phyloP scores from a whole-genome alignment of 30 jellyfish, hydroid and myxozoan genomes.

The Aurelia sp. region DNA sequence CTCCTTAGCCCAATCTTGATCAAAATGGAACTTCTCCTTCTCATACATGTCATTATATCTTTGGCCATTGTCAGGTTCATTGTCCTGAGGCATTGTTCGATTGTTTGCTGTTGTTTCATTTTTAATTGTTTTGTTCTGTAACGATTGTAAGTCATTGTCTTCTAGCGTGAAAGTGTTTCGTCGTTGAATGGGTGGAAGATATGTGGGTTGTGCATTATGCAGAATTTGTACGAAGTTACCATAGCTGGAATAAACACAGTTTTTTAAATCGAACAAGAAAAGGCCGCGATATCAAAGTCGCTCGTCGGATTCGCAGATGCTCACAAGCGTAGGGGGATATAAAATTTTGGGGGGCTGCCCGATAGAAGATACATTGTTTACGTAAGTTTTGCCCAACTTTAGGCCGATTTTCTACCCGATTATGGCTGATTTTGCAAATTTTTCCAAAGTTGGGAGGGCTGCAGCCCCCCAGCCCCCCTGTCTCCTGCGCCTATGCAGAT shows the following conservation, averaged over 20 bases:
- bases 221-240: slow-evolving; percentile 1
- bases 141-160: neutral
- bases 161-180: slow-evolving; percentile 43
- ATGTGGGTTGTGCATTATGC: slow-evolving; percentile 47
- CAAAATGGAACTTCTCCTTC: neutral
- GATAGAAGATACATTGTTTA: too few relatives aligned
- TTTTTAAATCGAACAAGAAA: too few relatives aligned
- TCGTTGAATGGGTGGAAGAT: slow-evolving; percentile 39
- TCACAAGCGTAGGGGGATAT: too few relatives aligned
- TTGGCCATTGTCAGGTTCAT: neutral
- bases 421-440: too few relatives aligned
- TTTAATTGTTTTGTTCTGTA: neutral
- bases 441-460: too few relatives aligned
- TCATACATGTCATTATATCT: neutral
- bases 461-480: too few relatives aligned
- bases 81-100: neutral
- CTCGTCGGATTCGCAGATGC: too few relatives aligned
- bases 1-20: neutral
- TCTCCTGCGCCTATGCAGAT: too few relatives aligned
- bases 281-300: too few relatives aligned
- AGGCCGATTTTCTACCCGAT: too few relatives aligned
- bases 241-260: slow-evolving; percentile 1
- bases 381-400: too few relatives aligned
- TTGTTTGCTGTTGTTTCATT: slow-evolving; percentile 3
- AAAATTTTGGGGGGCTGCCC: too few relatives aligned